phyloP scores from a whole-genome alignment of 2,113 vertebrate genomes.

The Tautogolabrus adspersus region DNA sequence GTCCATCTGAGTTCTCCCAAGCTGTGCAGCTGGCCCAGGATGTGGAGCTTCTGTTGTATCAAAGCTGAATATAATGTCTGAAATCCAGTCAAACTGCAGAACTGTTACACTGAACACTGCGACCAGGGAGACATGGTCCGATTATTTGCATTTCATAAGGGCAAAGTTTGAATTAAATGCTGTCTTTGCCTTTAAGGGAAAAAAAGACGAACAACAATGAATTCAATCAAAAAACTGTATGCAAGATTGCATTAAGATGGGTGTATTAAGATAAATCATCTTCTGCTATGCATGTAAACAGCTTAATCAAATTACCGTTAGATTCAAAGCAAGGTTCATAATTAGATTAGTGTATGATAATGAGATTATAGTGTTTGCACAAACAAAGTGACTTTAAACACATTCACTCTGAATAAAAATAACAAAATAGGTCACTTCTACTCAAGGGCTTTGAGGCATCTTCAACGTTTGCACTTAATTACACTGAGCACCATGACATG shows the following conservation, averaged over 20 bases:
- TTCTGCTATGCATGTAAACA: conserved; percentile 61
- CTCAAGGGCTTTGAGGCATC: conserved; percentile 39
- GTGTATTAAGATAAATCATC: conserved; percentile 58
- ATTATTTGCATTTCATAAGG: conserved; percentile 22
- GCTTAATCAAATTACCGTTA: conserved; percentile 73
- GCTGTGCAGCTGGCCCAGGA: conserved; percentile 24
- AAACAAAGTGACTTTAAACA: conserved; percentile 69
- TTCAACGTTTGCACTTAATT: conserved; percentile 47
- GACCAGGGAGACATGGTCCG: neutral
- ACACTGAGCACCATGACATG: conserved; percentile 30
- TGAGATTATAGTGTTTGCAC: conserved; percentile 66
- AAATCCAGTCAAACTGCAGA: conserved; percentile 22
- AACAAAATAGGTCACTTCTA: conserved; percentile 62
- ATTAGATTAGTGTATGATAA: conserved; percentile 77
- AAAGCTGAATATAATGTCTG: conserved; percentile 5
- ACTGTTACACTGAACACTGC: neutral
- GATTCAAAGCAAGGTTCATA: conserved; percentile 68
- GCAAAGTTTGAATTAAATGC: neutral
- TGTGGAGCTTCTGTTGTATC: conserved; percentile 24
- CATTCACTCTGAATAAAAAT: conserved; percentile 35
- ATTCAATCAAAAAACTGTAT: conserved; percentile 47
- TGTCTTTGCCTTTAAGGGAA: conserved; percentile 39
- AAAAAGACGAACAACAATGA: conserved; percentile 27
- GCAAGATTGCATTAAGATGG: conserved; percentile 56
- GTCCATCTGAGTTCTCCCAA: conserved; percentile 39